Base-by-base conservation (phyloP, 1,140 invertebrate species). In the Zaprionus taronus region DNA sequence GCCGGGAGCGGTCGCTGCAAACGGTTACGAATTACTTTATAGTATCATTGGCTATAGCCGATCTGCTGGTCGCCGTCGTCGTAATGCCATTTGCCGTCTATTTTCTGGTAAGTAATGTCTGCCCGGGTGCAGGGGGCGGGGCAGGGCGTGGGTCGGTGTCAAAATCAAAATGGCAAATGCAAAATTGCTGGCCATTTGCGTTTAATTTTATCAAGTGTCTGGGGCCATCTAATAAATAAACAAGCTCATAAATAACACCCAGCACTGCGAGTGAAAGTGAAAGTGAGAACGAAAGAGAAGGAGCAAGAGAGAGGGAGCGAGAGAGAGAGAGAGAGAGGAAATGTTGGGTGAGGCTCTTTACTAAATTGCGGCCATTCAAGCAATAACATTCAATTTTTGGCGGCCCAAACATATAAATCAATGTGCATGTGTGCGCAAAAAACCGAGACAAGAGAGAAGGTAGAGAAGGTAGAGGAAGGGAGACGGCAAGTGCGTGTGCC, bases 1-100 rank as follows among this genome's bases (percentile, higher is more conserved):
- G 96, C 64, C 94, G 97, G 53, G 98, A 99, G 93, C 94, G 98
- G 77, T 95, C 97, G 57, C 93, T 99, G 53, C 97, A 99, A 92
- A 98, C 98, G 7, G 98, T 98, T 66, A 99, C 98, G 58, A 99
- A 99, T 94, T 99, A 99, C 94, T 99, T 99, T 94, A 99, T 99
- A 92, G 98, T 99, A 78, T 99, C 98, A 73, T 94, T 99, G 79
- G 99, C 98, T n/a, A 95, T 99, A 11, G 99, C 99, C 14, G 99
- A 99, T 94, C 95, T 99, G 22, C 95, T 99, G 69, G 98, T 99
- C 2, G 98, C 98, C 28, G 96, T 98, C 5, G 95, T 99, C 55
- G 99, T 99, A 71, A 99, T 99, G 99, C 98, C 99, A 14, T 99
- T 99, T 93, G 98, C 98, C 68, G 98, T 99, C 82, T 99, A 99